Conservation (phyloP, 2,113 vertebrate genomes). For the Azemiops feae region DNA sequence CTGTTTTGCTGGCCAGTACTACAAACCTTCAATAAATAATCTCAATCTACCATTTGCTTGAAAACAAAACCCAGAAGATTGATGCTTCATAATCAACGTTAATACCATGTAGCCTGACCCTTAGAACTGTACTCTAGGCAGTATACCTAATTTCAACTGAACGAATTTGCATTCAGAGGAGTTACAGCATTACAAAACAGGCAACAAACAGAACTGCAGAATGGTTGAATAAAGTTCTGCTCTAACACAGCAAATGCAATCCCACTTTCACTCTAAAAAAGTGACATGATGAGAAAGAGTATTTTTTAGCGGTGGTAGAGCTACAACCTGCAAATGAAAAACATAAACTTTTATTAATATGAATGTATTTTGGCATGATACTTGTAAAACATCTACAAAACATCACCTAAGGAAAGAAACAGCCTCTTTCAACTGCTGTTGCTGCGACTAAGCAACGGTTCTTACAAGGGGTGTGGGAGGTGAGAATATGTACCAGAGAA, state of each 20-base stretch:
- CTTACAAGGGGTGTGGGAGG: neutral
- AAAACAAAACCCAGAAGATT: neutral
- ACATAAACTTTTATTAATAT: slow-evolving; percentile 26
- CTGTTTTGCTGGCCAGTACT: neutral
- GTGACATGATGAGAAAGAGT: slow-evolving; percentile 50
- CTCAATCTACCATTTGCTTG: neutral
- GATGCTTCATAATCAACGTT: neutral
- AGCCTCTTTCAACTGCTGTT: neutral
- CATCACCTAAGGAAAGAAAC: neutral
- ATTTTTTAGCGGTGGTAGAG: slow-evolving; percentile 43
- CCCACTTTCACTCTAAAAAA: slow-evolving; percentile 41
- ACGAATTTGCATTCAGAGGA: neutral
- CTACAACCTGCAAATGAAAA: slow-evolving; percentile 39
- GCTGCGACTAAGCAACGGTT: neutral
- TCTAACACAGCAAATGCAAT: slow-evolving; percentile 10
- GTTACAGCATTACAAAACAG: neutral
- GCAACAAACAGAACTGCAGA: neutral
- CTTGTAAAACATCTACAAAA: slow-evolving; percentile 41
- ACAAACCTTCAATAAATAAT: neutral
- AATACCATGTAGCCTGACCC: neutral
- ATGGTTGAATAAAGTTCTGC: neutral
- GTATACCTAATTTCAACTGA: neutral
- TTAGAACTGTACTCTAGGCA: neutral
- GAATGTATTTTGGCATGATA: neutral
- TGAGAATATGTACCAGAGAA: neutral